Evolutionary conservation across 1,140 invertebrate species (phyloP), one percentile per base, ranked within the genome.

Genomic region (Bradysia coprophila): DNA sequence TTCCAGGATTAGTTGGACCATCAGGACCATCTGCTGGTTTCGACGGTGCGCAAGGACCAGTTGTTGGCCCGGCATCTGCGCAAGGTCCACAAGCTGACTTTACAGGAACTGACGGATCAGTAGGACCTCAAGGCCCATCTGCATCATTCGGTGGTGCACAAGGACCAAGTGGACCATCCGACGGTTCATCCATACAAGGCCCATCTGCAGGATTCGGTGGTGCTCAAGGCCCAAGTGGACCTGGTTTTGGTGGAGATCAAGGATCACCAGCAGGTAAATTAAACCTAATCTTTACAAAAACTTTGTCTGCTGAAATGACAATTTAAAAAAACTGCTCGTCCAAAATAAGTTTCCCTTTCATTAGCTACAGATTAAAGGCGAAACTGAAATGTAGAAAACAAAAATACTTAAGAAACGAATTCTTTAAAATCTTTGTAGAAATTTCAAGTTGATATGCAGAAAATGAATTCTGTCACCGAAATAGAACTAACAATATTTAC

Each of bases 211-310:
- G 46, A 34, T 41, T 43, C 37, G 45, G 46, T 8, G 52, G 48
- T 19, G 13, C 48, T 44, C 50, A 52, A 46, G 41, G 53, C 44
- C 42, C 46, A 33, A 47, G 44, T 31, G 43, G 36, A 50, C 49
- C 50, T 37, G 44, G 19, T 32, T 16, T 20, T 46, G 48, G 15
- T 57, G 46, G 38, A 57, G 59, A 54, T 61, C 59, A 13, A 63
- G 64, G 43, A 57, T 63, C 19, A 61, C 61, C 47, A 63, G 63
- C 9, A 60, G 54, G 50, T 65, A 66, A 3, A 61, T 51, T 38
- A n/a, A n/a, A n/a, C n/a, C n/a, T n/a, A n/a, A n/a, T n/a, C n/a
- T n/a, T n/a, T n/a, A n/a, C n/a, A n/a, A n/a, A n/a, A n/a, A n/a
- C n/a, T n/a, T n/a, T n/a, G n/a, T n/a, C n/a, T n/a, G n/a, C n/a